phyloP scores from a whole-genome alignment of 2,797 vertebrate genomes.

The Sarcophilus harrisii region DNA sequence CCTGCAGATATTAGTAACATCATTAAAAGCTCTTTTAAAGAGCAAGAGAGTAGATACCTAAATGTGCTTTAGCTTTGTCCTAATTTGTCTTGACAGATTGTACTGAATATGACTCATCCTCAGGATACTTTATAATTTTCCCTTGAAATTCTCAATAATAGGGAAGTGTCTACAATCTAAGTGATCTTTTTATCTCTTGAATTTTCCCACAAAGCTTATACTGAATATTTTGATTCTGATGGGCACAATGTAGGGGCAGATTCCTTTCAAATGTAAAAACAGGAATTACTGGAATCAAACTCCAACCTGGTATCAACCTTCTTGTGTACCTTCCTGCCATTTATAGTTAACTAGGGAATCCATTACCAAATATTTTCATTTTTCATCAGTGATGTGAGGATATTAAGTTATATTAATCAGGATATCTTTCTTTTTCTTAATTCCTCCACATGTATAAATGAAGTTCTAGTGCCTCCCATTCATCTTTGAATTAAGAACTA shows the following conservation, averaged over 20 bases:
- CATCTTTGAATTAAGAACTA: slow-evolving; percentile 56
- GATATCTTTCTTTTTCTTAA: neutral
- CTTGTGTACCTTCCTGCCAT: neutral
- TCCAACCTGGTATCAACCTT: neutral
- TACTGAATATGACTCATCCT: neutral
- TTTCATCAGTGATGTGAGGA: neutral
- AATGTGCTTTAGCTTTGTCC: neutral
- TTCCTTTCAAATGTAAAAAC: neutral
- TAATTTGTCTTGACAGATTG: neutral
- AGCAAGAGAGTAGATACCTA: neutral
- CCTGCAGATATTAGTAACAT: slow-evolving; percentile 30
- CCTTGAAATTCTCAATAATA: slow-evolving; percentile 30
- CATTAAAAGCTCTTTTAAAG: slow-evolving; percentile 7
- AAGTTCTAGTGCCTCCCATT: slow-evolving; percentile 50
- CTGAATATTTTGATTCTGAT: neutral
- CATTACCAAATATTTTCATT: neutral
- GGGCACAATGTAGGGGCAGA: neutral
- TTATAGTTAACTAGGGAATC: neutral
- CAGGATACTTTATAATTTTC: neutral
- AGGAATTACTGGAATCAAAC: neutral
- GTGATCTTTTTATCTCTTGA: neutral
- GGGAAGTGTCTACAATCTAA: neutral
- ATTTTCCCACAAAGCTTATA: neutral
- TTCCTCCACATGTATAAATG: slow-evolving; percentile 40
- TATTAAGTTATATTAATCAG: neutral